phyloP scores from a whole-genome alignment of 2,113 vertebrate genomes.

The Pycnonotus jocosus region DNA sequence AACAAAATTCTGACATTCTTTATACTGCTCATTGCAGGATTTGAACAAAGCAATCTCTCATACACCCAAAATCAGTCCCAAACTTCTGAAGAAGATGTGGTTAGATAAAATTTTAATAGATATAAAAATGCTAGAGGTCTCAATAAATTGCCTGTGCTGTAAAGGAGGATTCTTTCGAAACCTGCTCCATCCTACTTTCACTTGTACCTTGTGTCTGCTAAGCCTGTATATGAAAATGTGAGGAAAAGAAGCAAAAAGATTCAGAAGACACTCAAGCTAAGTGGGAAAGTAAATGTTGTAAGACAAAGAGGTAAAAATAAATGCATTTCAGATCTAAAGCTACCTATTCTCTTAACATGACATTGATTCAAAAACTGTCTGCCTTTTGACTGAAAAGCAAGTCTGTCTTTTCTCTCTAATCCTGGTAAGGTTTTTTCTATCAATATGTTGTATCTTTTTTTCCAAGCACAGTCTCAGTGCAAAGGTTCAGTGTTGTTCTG shows the following conservation, averaged over 20 bases:
- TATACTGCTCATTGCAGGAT: background rate
- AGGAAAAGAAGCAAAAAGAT: background rate
- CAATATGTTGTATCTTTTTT: background rate
- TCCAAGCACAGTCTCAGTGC: background rate
- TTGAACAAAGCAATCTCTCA: background rate
- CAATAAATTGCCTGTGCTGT: background rate
- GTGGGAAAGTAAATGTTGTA: background rate
- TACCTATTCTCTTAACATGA: background rate
- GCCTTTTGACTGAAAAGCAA: background rate
- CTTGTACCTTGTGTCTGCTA: background rate
- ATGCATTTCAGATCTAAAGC: background rate
- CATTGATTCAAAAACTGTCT: conserved; percentile 3
- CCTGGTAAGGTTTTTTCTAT: background rate
- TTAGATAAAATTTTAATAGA: background rate
- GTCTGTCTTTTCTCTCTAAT: background rate
- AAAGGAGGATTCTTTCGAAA: background rate
- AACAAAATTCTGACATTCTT: background rate
- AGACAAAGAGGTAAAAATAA: conserved; percentile 29
- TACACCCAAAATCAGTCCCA: background rate
- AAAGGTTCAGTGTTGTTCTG: background rate
- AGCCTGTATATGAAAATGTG: background rate
- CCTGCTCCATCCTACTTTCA: background rate
- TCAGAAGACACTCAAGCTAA: background rate
- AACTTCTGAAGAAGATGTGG: background rate
- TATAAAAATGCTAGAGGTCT: background rate